Conservation (phyloP, 2,797 vertebrate genomes). For the Phaenicophaeus curvirostris region DNA sequence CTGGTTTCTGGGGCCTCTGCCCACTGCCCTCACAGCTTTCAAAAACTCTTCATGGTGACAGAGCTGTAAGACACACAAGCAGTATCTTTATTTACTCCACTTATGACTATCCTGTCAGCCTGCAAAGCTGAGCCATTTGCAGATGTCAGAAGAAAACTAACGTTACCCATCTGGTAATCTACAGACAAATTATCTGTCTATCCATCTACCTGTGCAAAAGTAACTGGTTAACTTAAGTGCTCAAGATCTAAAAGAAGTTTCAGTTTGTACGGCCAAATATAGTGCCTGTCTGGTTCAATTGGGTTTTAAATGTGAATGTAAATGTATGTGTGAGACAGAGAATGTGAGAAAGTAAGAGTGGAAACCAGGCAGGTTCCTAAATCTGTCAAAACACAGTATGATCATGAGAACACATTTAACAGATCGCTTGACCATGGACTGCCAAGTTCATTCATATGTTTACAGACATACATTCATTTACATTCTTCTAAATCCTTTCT, state of each 20-base stretch:
- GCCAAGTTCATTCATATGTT: background rate
- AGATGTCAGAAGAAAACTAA: background rate
- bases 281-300: background rate
- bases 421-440: background rate
- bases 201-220: background rate
- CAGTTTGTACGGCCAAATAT: background rate
- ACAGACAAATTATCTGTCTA: background rate
- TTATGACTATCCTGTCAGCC: background rate
- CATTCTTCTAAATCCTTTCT: background rate
- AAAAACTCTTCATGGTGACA: background rate
- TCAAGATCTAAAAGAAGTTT: background rate
- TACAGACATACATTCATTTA: constrained; percentile 11
- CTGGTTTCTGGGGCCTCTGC: background rate
- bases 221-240: background rate
- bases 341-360: background rate
- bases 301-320: background rate
- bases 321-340: background rate
- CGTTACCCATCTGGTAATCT: background rate
- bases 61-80: background rate
- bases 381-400: background rate
- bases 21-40: background rate
- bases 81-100: background rate
- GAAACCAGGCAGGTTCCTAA: background rate
- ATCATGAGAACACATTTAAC: background rate
- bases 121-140: background rate